Conservation (phyloP, 2,888 invertebrate genomes). For the Morpho achilles region DNA sequence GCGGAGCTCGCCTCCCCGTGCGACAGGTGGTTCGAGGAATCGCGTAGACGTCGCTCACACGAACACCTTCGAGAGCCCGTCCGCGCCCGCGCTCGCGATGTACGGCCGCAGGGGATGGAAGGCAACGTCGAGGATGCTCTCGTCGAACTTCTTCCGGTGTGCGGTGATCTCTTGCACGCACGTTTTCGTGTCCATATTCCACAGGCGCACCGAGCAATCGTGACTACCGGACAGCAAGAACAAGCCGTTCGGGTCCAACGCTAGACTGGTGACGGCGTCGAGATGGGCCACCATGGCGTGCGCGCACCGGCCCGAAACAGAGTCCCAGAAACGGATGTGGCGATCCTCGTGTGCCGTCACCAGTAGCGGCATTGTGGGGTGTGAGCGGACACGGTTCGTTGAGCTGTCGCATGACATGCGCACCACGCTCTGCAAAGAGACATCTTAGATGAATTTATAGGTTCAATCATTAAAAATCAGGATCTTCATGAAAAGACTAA, state of each 20-base stretch:
- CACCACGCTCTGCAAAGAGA: slow-evolving; percentile 73
- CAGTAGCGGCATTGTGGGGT: slow-evolving; percentile 97
- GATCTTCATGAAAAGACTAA: too few relatives aligned
- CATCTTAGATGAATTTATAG: too few relatives aligned
- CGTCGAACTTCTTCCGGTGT: slow-evolving; percentile 99
- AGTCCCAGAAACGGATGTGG: slow-evolving; percentile 99
- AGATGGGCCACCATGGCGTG: slow-evolving; percentile 99
- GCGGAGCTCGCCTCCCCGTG: too few relatives aligned
- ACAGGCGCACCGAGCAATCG: slow-evolving; percentile 98
- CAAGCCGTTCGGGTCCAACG: slow-evolving; percentile 98
- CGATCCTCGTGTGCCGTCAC: slow-evolving; percentile 99
- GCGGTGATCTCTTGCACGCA: slow-evolving; percentile 99
- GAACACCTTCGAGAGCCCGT: slow-evolving; percentile 99
- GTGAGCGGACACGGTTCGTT: slow-evolving; percentile 91
- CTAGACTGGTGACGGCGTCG: slow-evolving; percentile 98
- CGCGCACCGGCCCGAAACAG: slow-evolving; percentile 94
- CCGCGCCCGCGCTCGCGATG: slow-evolving; percentile 99
- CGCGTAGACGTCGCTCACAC: slow-evolving; percentile 75
- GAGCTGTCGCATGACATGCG: slow-evolving; percentile 82
- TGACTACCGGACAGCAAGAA: slow-evolving; percentile 99
- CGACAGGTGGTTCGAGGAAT: too few relatives aligned
- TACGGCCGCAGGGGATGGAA: slow-evolving; percentile 99
- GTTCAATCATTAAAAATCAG: too few relatives aligned
- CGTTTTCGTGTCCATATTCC: slow-evolving; percentile 99
- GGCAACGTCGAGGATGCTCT: slow-evolving; percentile 98